Conservation (phyloP, 2,888 invertebrate species). For the Eupithecia inturbata region DNA sequence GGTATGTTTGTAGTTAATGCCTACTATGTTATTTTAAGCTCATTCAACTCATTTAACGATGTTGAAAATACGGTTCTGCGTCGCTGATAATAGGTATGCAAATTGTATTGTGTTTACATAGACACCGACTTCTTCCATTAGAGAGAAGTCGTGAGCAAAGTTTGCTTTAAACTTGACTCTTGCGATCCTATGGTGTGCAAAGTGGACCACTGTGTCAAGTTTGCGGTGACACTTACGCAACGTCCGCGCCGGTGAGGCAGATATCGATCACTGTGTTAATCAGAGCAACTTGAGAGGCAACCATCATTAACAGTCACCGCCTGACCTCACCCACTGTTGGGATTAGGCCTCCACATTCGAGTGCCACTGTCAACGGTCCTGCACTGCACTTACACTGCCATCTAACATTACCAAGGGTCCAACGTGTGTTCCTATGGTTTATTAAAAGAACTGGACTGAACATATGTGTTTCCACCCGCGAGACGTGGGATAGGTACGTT, state of each 20-base stretch:
- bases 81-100: slow-evolving; percentile 12
- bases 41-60: slow-evolving; percentile 15
- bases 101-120: slow-evolving; percentile 14
- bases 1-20: neutral
- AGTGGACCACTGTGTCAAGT: slow-evolving; percentile 68
- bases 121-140: slow-evolving; percentile 22
- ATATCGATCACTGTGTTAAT: slow-evolving; percentile 39
- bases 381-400: neutral
- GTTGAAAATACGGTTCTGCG: neutral
- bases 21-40: neutral
- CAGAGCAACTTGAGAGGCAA: neutral
- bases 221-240: slow-evolving; percentile 64
- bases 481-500: too few relatives aligned
- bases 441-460: too few relatives aligned
- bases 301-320: neutral
- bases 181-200: slow-evolving; percentile 37
- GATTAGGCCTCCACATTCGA: neutral
- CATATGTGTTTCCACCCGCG: too few relatives aligned
- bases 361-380: neutral
- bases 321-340: neutral
- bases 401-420: too few relatives aligned
- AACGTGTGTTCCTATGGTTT: too few relatives aligned
- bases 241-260: slow-evolving; percentile 46
- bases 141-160: slow-evolving; percentile 26
- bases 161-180: slow-evolving; percentile 43